Conservation (phyloP, 2,113 vertebrate genomes). For the Hystrix brachyura region DNA sequence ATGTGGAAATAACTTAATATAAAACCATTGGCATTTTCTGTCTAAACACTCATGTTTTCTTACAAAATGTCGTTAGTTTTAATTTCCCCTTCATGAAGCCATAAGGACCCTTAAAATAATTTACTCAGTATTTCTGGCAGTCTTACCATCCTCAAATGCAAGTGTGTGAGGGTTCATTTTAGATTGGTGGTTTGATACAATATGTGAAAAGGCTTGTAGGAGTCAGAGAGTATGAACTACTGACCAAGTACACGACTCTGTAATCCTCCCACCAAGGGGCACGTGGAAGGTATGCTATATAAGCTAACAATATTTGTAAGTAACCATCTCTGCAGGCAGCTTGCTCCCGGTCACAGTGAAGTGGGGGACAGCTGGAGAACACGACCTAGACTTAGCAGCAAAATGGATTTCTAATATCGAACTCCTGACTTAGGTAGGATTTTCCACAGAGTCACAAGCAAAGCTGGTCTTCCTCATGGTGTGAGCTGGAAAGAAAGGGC, state of each 20-base stretch:
- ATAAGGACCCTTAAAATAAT: background rate
- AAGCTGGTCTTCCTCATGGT: too few species aligned
- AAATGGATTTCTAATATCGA: background rate
- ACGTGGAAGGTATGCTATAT: too few species aligned
- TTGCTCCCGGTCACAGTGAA: background rate
- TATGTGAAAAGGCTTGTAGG: background rate
- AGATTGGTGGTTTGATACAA: background rate
- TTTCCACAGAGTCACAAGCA: background rate
- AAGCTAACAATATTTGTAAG: background rate
- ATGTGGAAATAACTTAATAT: background rate
- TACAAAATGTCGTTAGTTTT: background rate
- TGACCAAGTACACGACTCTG: background rate
- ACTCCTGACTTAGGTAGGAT: background rate
- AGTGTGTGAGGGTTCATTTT: background rate
- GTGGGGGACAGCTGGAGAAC: background rate
- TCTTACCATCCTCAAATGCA: background rate
- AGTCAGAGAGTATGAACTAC: background rate
- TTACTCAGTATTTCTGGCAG: background rate
- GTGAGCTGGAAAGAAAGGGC: background rate
- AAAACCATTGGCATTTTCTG: background rate
- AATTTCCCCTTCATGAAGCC: background rate
- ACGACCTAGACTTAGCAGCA: background rate
- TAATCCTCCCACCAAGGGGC: background rate
- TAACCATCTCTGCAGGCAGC: background rate
- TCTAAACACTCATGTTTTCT: background rate